Conservation (phyloP, 2,113 vertebrate genomes). For the Struthio camelus region DNA sequence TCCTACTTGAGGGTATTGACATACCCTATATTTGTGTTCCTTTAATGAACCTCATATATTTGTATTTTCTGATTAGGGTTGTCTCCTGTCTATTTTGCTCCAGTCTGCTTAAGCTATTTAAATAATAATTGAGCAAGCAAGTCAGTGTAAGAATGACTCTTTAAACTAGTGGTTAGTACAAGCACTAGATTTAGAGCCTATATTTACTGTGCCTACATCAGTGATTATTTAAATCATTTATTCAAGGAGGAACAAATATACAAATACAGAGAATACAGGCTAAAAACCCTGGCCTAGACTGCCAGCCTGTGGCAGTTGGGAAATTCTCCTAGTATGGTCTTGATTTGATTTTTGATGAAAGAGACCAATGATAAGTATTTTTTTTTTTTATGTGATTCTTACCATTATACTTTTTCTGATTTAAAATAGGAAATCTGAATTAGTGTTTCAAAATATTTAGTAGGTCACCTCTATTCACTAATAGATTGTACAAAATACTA, state of each 20-base stretch:
- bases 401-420: neutral
- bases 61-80: neutral
- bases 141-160: neutral
- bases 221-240: neutral
- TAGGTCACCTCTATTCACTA: neutral
- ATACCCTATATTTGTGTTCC: neutral
- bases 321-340: neutral
- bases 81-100: neutral
- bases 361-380: conserved; percentile 5
- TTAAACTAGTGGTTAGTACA: neutral
- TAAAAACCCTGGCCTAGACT: neutral
- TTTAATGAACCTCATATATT: neutral
- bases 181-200: neutral
- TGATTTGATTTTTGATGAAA: neutral
- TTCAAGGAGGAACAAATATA: neutral
- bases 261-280: neutral
- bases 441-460: neutral
- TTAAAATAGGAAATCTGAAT: neutral
- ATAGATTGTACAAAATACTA: neutral
- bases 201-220: neutral
- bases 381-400: neutral
- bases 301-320: neutral
- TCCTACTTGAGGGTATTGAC: neutral
- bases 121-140: neutral
- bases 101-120: neutral